phyloP scores from a whole-genome alignment of 1,140 invertebrate species.

The Drosophila cardini region DNA sequence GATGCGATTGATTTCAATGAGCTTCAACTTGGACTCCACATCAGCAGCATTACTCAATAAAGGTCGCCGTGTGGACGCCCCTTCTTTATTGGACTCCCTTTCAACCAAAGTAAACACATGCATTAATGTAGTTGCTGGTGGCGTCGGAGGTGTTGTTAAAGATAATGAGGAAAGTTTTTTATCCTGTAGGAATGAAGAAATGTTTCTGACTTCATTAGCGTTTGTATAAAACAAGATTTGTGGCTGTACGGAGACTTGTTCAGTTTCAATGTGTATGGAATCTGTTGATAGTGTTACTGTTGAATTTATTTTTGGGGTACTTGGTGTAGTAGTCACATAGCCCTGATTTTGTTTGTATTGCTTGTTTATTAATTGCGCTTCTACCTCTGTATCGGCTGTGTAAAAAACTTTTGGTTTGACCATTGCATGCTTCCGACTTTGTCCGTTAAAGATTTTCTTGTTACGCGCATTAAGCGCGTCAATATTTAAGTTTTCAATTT shows the following conservation, averaged over 20 bases:
- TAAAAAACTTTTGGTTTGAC: conserved; percentile 70
- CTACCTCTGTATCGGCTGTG: conserved; percentile 21
- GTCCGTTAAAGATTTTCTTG: conserved; percentile 85
- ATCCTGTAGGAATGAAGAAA: conserved; percentile 78
- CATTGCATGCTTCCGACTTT: conserved; percentile 82
- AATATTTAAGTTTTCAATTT: conserved; percentile 84
- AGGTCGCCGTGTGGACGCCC: conserved; percentile 9
- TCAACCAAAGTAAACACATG: conserved; percentile 85
- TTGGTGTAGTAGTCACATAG: conserved; percentile 75
- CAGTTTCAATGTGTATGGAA: conserved; percentile 59
- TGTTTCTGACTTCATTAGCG: conserved; percentile 76
- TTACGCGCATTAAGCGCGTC: conserved; percentile 85
- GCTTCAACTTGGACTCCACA: conserved; percentile 85
- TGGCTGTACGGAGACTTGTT: conserved; percentile 42
- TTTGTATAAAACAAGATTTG: conserved; percentile 41
- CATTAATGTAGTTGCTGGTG: conserved; percentile 85
- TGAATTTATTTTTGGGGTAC: conserved; percentile 50
- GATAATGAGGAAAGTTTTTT: conserved; percentile 4
- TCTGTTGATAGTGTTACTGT: conserved; percentile 55
- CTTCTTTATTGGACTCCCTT: conserved; percentile 59
- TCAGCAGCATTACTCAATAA: conserved; percentile 22
- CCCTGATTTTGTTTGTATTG: conserved; percentile 44
- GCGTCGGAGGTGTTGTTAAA: conserved; percentile 70
- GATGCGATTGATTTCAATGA: conserved; percentile 88
- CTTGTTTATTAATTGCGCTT: conserved; percentile 23